These are phyloP conservation scores for Tetrao urogallus DNA, from an alignment of 2,113 vertebrate species.

Conservation along the genomic window DNA sequence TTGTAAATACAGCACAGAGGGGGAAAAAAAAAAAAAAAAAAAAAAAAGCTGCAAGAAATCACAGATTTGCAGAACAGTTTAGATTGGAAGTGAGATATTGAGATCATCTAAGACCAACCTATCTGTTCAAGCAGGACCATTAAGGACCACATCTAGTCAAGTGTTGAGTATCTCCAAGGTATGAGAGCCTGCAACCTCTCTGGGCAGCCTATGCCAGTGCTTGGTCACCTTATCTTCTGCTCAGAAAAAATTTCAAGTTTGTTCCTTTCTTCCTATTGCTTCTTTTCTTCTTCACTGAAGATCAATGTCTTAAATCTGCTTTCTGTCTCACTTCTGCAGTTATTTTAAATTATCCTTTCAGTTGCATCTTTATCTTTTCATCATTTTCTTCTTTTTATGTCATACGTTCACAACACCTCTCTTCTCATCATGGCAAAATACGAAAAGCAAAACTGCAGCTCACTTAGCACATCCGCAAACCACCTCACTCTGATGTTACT, in stretches of 20 bases:
- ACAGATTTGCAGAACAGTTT: neutral
- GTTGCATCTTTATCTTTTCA: neutral
- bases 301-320: neutral
- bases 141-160: neutral
- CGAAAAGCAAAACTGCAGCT: neutral
- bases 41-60: neutral
- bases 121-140: neutral
- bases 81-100: neutral
- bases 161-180: neutral
- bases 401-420: neutral
- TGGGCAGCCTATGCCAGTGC: neutral
- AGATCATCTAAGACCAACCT: neutral
- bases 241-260: neutral
- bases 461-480: constrained; percentile 12
- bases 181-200: neutral
- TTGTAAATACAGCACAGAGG: neutral
- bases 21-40: neutral
- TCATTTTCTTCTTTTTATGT: neutral
- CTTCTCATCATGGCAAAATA: neutral
- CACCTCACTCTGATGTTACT: constrained; percentile 1
- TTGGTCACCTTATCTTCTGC: neutral
- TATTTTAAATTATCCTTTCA: neutral
- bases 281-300: neutral
- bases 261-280: neutral
- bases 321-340: neutral